Base-by-base conservation (phyloP, 2,888 invertebrate species). In the Emmelina monodactyla region DNA sequence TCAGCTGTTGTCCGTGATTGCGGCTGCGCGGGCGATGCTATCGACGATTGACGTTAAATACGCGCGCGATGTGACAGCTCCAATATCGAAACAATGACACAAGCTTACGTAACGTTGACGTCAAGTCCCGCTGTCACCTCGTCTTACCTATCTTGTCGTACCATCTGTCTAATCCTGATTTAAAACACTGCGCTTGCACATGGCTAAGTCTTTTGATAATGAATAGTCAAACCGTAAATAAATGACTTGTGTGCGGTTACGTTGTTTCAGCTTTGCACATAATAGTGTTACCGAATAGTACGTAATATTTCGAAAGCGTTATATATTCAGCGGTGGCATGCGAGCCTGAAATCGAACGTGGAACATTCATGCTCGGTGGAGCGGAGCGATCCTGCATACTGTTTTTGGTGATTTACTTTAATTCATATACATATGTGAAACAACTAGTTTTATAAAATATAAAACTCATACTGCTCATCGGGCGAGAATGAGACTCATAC, bases 41-140 rank as follows among this genome's bases (percentile, higher is more conserved):
- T 78, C 78, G 54, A 59, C 57, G 73, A 76, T 65, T 78, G 78
- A 78, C 76, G 67, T 67, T 79, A 78, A 78, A 79, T 78, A 73
- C 72, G 68, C 67, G 56, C 51, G 54, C 65, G 51, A 62, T 59
- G 67, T 73, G 73, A 75, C 76, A 76, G 65, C 61, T 61, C 55
- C 70, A 67, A 69, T 75, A 75, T 66, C 69, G 60, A 69, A 63
- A 78, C 79, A 76, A 78, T 76, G 75, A 75, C 68, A n/a, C n/a
- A 64, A 62, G 62, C 68, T 78, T 76, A 57, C 62, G 68, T 60
- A 73, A 79, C 58, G 52, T 67, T 71, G 67, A 60, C 58, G 58
- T 62, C 60, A 60, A 60, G 55, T 55, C 52, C 52, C 47, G 55
- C 61, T 63, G 67, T 64, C 67, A 59, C 60, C 59, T 10, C n/a